These are phyloP conservation scores for Lycodopsis pacificus DNA, from an alignment of 2,797 vertebrate genomes.

Conservation along the genomic window DNA sequence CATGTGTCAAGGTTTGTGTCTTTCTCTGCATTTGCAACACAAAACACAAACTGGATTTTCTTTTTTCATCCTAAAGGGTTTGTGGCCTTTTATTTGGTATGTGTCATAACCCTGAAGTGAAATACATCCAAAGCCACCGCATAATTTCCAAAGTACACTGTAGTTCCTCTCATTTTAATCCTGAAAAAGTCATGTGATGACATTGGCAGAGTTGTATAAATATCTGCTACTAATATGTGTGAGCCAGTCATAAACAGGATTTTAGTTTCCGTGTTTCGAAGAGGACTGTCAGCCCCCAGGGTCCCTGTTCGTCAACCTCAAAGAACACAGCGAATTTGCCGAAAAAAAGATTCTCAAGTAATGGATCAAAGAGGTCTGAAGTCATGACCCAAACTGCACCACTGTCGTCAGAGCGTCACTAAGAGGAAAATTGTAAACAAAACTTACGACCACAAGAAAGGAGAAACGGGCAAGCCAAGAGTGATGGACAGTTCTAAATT, in stretches of 20 bases:
- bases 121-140: slow-evolving; percentile 19
- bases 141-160: slow-evolving; percentile 21
- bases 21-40: slow-evolving; percentile 4
- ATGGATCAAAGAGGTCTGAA: slow-evolving; percentile 42
- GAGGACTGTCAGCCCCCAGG: slow-evolving; percentile 22
- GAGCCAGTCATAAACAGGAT: slow-evolving; percentile 45
- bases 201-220: slow-evolving; percentile 27
- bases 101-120: slow-evolving; percentile 22
- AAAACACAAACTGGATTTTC: background rate
- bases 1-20: background rate
- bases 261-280: slow-evolving; percentile 26
- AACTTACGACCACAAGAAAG: slow-evolving; percentile 8
- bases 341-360: slow-evolving; percentile 36
- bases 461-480: background rate
- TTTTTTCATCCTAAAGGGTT: background rate
- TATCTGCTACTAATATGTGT: slow-evolving; percentile 27
- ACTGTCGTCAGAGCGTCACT: slow-evolving; percentile 23
- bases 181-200: slow-evolving; percentile 24
- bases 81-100: slow-evolving; percentile 23
- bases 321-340: slow-evolving; percentile 31
- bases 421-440: slow-evolving; percentile 4
- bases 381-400: slow-evolving; percentile 36
- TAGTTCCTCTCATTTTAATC: slow-evolving; percentile 14
- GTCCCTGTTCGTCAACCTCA: slow-evolving; percentile 29
- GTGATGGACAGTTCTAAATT: slow-evolving; percentile 59